These are phyloP conservation scores for Amphipoea oculea DNA, from an alignment of 2,888 invertebrate genomes.

Conservation along the genomic window DNA sequence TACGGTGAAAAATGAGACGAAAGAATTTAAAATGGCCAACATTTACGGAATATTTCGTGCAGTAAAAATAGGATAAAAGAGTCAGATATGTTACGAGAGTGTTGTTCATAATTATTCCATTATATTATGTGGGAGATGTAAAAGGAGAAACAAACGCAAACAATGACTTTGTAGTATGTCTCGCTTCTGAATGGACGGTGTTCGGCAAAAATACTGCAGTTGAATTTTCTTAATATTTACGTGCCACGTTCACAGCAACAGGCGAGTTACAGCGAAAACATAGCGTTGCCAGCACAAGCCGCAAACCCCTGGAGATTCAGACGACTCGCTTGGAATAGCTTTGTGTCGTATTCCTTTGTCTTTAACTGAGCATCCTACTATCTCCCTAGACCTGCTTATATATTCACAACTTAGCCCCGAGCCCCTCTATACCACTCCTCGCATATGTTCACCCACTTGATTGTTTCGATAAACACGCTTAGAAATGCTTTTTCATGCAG, in stretches of 20 bases:
- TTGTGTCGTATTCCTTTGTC: constrained; percentile 78
- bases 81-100: constrained; percentile 57
- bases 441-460: constrained; percentile 54
- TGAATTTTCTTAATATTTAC: constrained; percentile 62
- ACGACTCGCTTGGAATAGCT: constrained; percentile 77
- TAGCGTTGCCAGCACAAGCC: constrained; percentile 70
- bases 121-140: constrained; percentile 37
- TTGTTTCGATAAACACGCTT: constrained; percentile 63
- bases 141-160: constrained; percentile 29
- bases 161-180: constrained; percentile 28
- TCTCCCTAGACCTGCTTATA: constrained; percentile 71
- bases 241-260: constrained; percentile 70
- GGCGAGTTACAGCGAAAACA: constrained; percentile 70
- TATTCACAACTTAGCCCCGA: constrained; percentile 71
- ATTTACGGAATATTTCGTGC: constrained; percentile 78
- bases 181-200: constrained; percentile 21
- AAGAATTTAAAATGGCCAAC: constrained; percentile 82
- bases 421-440: constrained; percentile 44
- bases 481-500: constrained; percentile 35
- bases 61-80: constrained; percentile 65
- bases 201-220: constrained; percentile 46
- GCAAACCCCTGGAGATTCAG: constrained; percentile 75
- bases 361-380: constrained; percentile 74
- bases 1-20: constrained; percentile 81
- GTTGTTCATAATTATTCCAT: constrained; percentile 65